Percentiles rank a stretch among this genome's conserved stretches.
phyloP scores from a whole-genome alignment of 2,888 invertebrate genomes.

The Crossocerus cetratus region DNA sequence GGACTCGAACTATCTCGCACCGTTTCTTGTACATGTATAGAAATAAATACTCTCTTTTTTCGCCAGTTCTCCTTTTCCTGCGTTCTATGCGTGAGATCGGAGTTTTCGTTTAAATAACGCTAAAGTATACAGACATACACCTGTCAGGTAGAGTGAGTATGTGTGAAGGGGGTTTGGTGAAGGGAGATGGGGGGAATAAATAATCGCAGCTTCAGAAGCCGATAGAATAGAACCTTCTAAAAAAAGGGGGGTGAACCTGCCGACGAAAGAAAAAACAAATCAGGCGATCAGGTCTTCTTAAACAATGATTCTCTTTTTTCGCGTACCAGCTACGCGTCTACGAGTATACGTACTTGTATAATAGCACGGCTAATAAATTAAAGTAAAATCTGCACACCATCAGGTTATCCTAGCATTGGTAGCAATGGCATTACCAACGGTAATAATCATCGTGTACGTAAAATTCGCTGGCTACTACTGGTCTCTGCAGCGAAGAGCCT shows the following conservation, averaged over 20 bases:
- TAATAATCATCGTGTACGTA: not conserved
- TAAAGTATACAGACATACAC: not conserved
- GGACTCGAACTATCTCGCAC: too few species aligned
- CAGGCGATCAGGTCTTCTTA: not conserved
- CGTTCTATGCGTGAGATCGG: not conserved
- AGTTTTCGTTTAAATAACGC: not conserved
- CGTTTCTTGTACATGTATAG: not conserved
- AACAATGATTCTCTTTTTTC: too few species aligned
- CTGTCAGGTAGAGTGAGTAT: too few species aligned
- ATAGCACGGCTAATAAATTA: too few species aligned
- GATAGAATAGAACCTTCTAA: not conserved
- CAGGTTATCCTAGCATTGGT: not conserved
- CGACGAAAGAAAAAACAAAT: slow-evolving; percentile 1
- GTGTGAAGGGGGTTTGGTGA: not conserved
- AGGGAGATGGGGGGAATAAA: not conserved
- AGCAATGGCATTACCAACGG: too few species aligned
- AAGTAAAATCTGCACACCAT: slow-evolving; percentile 1
- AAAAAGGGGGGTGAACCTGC: not conserved
- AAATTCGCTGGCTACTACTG: not conserved
- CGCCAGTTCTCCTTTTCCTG: not conserved
- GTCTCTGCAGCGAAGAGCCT: too few species aligned
- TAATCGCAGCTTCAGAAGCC: slow-evolving; percentile 2
- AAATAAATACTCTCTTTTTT: slow-evolving; percentile 6
- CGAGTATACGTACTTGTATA: too few species aligned
- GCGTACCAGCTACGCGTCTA: too few species aligned